Evolutionary conservation across 1,140 invertebrate species (phyloP), one percentile per base, ranked within the genome.

Genomic region (Listronotus bonariensis): DNA sequence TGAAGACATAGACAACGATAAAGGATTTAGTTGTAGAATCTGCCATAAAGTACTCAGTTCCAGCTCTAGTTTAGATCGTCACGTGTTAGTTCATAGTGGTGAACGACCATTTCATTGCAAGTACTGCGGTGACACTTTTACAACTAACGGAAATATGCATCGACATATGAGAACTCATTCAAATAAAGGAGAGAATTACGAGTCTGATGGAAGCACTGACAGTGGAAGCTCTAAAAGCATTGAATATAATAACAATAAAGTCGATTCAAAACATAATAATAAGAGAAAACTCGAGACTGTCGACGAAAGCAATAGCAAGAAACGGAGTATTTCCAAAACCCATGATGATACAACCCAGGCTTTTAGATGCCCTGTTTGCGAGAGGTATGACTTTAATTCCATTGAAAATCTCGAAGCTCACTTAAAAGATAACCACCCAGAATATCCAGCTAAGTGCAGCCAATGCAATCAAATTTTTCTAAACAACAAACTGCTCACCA

Each of bases 131-230:
- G 86, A 92, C 78, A 87, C 90, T 3, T 96, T 95, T 79, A 93
- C 90, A 32, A 94, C 92, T 3, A 94, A 93, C 77, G 91, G 91
- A 12, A 93, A 92, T 76, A 92, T 95, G 90, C 91, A 92, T 73
- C 81, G 92, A 20, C 92, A 95, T 75, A 86, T 91, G 80, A 82
- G 90, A 54, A 92, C 88, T 0, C 89, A 91, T 77, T 82, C 81
- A 64, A 79, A 79, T 62, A 80, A 71, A 54, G 70, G 53, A 10
- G 81, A 76, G 68, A 81, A 73, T 68, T 79, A 76, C 53, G 76
- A 78, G 64, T 77, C 76, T 11, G 84, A 84, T 64, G 76, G 73
- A 6, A 78, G 79, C 58, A 77, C 75, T 1, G 77, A 77, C 20
- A 69, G 77, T 34, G 74, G 79, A 31, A 61, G 54, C 31, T 71